phyloP scores from a whole-genome alignment of 2,797 vertebrate genomes.

The Pantherophis alleghaniensis region DNA sequence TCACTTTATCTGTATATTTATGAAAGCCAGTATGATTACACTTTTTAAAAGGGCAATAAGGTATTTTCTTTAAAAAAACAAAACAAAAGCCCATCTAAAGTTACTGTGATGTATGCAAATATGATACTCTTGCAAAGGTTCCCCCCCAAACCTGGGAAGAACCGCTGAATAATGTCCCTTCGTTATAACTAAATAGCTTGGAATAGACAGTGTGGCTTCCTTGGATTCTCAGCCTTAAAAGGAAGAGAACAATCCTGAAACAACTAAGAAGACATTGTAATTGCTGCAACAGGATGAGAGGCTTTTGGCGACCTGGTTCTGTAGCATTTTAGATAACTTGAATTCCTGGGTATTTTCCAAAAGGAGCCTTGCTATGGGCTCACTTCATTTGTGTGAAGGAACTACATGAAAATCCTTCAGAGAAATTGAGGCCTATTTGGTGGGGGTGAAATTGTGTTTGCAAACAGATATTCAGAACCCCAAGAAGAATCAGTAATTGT shows the following conservation, averaged over 20 bases:
- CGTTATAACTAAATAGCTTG: background rate
- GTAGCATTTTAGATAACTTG: background rate
- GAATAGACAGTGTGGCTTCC: background rate
- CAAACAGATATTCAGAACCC: background rate
- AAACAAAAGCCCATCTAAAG: background rate
- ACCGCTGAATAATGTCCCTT: background rate
- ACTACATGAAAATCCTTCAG: background rate
- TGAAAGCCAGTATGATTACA: background rate
- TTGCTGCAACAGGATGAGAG: background rate
- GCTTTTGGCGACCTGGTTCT: background rate
- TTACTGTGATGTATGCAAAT: background rate
- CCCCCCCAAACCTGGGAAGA: background rate
- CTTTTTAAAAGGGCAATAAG: background rate
- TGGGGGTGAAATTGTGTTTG: background rate
- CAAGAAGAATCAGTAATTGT: background rate
- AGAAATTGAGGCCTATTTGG: background rate
- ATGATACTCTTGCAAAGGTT: background rate
- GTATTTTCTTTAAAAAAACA: background rate
- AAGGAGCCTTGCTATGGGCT: background rate
- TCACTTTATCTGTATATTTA: no score
- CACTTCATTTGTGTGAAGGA: background rate
- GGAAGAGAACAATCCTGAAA: background rate
- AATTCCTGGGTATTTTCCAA: background rate
- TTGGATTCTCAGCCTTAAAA: background rate
- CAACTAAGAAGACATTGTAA: background rate